These are phyloP conservation scores for Rhinolophus sinicus DNA, from an alignment of 2,113 vertebrate species.

Conservation along the genomic window DNA sequence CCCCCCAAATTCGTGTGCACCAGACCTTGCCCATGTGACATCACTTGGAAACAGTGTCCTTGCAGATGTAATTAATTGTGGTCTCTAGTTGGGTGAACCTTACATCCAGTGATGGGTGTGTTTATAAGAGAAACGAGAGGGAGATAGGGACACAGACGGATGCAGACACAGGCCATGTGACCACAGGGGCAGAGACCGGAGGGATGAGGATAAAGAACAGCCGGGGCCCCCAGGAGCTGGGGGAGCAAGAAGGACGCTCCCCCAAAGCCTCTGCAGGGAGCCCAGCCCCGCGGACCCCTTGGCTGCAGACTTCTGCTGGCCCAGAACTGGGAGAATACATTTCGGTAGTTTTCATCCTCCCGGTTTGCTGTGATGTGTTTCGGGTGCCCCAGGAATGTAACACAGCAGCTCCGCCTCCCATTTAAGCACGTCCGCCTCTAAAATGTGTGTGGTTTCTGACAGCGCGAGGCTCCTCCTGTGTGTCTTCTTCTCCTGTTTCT, in stretches of 20 bases:
- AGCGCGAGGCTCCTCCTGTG: neutral
- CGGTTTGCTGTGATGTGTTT: fast-evolving
- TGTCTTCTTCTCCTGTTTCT: neutral
- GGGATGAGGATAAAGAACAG: neutral
- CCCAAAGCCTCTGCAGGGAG: fast-evolving
- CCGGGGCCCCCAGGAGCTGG: neutral
- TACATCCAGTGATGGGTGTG: neutral
- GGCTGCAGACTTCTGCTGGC: no score
- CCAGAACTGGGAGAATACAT: neutral
- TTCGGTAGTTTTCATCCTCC: neutral
- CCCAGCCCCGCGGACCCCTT: neutral
- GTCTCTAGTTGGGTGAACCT: neutral
- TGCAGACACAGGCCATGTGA: neutral
- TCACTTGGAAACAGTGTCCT: neutral
- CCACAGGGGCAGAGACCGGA: neutral
- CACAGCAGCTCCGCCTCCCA: fast-evolving
- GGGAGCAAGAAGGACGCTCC: neutral
- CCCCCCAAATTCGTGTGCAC: fast-evolving
- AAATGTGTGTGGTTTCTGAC: fast-evolving
- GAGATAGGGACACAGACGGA: neutral
- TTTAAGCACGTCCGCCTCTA: fast-evolving
- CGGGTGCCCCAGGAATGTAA: fast-evolving
- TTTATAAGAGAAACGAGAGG: neutral
- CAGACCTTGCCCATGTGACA: neutral
- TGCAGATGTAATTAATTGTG: neutral